Evolutionary conservation across 1,140 invertebrate genomes (phyloP).

Genomic region (Eumeta japonica): DNA sequence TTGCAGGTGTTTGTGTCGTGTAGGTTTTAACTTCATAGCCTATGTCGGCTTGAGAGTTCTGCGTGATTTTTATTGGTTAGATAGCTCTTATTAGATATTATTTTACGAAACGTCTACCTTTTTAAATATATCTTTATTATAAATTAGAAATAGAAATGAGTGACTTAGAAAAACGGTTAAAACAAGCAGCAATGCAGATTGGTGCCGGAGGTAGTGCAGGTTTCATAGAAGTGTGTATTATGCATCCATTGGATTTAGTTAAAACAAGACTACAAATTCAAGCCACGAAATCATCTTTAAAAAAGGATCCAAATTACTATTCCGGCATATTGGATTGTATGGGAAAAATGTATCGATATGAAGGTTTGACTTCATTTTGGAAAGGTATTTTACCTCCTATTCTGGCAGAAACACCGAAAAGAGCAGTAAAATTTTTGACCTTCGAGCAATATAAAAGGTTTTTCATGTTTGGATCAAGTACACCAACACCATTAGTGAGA

Average conservation of each 20-base stretch:
- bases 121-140: too few relatives aligned
- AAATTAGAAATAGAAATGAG: too few relatives aligned
- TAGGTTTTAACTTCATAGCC: too few relatives aligned
- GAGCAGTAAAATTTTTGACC: constrained; percentile 90
- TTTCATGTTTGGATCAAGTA: constrained; percentile 73
- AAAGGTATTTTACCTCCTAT: constrained; percentile 92
- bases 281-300: constrained; percentile 34
- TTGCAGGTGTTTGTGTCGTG: too few relatives aligned
- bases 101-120: too few relatives aligned
- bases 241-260: constrained; percentile 92
- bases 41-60: too few relatives aligned
- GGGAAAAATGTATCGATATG: constrained; percentile 80
- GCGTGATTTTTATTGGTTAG: too few relatives aligned
- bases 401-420: constrained; percentile 90
- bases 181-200: constrained; percentile 80
- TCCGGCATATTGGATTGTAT: constrained; percentile 84
- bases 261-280: constrained; percentile 69
- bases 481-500: constrained; percentile 72
- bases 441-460: constrained; percentile 90
- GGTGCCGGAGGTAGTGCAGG: constrained; percentile 86
- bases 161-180: constrained; percentile 57
- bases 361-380: constrained; percentile 82
- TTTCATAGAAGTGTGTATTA: constrained; percentile 91
- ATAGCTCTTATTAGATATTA: too few relatives aligned
- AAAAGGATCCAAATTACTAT: constrained; percentile 66